Conservation (phyloP, 2,113 vertebrate genomes). For the Equus quagga region DNA sequence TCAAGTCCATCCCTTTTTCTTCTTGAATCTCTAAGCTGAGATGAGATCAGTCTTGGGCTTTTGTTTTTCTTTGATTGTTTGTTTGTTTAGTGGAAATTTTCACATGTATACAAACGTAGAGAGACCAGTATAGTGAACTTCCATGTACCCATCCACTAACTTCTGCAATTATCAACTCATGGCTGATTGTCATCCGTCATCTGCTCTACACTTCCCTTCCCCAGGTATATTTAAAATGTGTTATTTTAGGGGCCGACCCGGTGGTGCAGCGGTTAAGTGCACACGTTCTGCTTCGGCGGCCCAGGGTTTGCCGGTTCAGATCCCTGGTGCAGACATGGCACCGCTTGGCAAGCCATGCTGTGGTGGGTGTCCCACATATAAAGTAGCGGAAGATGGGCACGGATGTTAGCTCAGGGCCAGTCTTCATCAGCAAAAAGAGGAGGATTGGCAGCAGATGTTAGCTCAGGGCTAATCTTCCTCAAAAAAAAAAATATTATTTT, state of each 20-base stretch:
- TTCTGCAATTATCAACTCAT: not conserved
- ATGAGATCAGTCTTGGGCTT: not conserved
- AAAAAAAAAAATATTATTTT: not conserved
- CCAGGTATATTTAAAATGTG: not conserved
- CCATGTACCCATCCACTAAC: not conserved
- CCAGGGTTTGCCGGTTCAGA: no score
- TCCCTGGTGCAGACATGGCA: no score
- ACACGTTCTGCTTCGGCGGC: no score
- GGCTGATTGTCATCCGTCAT: not conserved
- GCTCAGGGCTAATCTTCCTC: no score
- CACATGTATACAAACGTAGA: not conserved
- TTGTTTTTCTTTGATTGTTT: not conserved
- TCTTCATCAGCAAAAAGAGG: no score
- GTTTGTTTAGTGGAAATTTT: not conserved
- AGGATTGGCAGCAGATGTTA: no score
- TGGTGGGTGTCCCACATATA: no score
- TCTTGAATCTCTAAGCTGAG: not conserved
- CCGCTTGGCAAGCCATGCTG: no score
- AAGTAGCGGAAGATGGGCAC: no score
- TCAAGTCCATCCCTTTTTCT: not conserved
- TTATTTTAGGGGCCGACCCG: not conserved
- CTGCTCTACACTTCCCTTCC: not conserved
- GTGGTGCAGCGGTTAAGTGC: no score
- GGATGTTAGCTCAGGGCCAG: no score
- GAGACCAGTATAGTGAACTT: not conserved